Conservation (phyloP, 1,140 invertebrate species). For the Psilanteris sp. region DNA sequence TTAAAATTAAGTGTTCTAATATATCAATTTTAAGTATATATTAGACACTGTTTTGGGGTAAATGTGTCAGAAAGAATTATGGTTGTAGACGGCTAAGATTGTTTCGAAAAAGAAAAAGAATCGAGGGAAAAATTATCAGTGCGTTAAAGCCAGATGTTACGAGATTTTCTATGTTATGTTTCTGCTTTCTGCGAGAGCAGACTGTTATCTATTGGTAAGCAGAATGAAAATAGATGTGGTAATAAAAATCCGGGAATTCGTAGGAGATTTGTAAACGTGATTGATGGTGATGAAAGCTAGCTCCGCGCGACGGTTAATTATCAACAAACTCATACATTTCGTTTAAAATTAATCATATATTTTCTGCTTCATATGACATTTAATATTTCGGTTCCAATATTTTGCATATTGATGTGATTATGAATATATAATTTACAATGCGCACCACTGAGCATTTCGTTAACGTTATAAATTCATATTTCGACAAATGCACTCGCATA, state of each 20-base stretch:
- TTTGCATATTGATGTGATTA: conserved; percentile 10
- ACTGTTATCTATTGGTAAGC: conserved; percentile 36
- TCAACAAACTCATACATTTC: conserved; percentile 10
- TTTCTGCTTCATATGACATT: conserved; percentile 25
- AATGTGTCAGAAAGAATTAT: conserved; percentile 34
- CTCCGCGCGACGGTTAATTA: conserved; percentile 26
- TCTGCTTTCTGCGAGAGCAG: conserved; percentile 6
- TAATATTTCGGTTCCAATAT: conserved; percentile 1
- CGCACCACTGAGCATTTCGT: not conserved
- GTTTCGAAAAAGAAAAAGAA: conserved; percentile 11
- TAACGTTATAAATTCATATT: conserved; percentile 3
- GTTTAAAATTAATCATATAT: conserved; percentile 37
- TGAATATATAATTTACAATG: conserved; percentile 8
- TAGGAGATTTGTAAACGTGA: conserved; percentile 40
- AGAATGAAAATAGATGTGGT: conserved; percentile 44
- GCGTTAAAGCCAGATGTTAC: conserved; percentile 8
- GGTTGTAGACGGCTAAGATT: not conserved
- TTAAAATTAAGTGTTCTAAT: not conserved
- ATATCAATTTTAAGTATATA: conserved; percentile 15
- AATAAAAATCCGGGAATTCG: conserved; percentile 37
- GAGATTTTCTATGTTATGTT: conserved; percentile 10
- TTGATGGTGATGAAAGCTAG: conserved; percentile 33
- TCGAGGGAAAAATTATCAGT: conserved; percentile 3
- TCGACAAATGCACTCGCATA: not conserved
- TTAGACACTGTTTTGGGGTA: conserved; percentile 20